Evolutionary conservation across 2,113 vertebrate species (phyloP).

Genomic region (Rhinopomastus cyanomelas): DNA sequence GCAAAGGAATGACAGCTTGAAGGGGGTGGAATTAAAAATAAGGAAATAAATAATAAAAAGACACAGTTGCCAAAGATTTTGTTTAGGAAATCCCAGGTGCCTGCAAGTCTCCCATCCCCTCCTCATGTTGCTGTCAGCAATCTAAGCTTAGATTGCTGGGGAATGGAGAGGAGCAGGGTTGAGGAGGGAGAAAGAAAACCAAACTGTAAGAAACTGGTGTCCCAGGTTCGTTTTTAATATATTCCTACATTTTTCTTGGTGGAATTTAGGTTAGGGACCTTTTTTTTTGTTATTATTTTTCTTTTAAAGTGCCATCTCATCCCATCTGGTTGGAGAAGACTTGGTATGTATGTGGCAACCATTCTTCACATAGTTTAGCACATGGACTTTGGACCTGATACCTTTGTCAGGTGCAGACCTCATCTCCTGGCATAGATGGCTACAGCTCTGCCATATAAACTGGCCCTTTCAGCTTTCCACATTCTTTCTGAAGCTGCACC

Average conservation of each 20-base stretch:
- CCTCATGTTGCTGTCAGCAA: conserved; percentile 28
- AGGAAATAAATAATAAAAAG: conserved; percentile 65
- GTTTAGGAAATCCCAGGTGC: conserved; percentile 64
- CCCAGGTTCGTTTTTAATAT: neutral
- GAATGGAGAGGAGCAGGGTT: neutral
- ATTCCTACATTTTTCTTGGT: neutral
- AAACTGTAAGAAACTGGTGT: neutral
- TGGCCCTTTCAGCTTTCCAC: neutral
- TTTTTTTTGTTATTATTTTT: neutral
- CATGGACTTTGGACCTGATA: neutral
- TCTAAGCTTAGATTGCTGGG: neutral
- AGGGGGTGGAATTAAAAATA: conserved; percentile 68
- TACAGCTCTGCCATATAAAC: neutral
- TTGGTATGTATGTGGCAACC: neutral
- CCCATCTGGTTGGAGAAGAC: neutral
- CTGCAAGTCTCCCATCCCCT: conserved; percentile 34
- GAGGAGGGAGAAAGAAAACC: neutral
- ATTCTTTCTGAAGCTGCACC: neutral
- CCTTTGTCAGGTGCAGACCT: neutral
- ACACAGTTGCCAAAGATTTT: neutral
- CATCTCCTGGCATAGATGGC: neutral
- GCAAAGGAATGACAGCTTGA: conserved; percentile 76
- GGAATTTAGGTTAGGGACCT: neutral
- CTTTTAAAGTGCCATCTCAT: neutral
- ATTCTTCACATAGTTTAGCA: neutral